phyloP scores from a whole-genome alignment of 1,140 invertebrate species.

The Thalassaphorura encarpata region DNA sequence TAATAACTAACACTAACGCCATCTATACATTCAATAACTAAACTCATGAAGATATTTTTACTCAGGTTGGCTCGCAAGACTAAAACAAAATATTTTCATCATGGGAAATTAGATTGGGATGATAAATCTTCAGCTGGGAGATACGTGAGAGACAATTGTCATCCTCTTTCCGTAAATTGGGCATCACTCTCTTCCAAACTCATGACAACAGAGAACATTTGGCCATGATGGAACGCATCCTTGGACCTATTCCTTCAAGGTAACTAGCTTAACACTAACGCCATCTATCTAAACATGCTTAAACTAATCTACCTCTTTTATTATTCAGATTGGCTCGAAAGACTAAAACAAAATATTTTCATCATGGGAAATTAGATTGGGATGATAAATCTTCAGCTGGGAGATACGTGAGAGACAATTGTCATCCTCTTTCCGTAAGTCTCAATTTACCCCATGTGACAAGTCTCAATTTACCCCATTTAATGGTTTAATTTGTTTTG shows the following conservation, averaged over 20 bases:
- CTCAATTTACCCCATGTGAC: not conserved
- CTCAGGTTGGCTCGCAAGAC: constrained; percentile 86
- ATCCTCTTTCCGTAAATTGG: constrained; percentile 82
- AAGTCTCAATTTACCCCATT: not conserved
- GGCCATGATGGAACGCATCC: constrained; percentile 99
- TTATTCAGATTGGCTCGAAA: constrained; percentile 75
- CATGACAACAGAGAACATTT: constrained; percentile 99
- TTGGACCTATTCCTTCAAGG: constrained; percentile 89
- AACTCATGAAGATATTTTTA: no score
- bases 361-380: constrained; percentile 88
- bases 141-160: constrained; percentile 97
- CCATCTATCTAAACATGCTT: no score
- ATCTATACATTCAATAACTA: no score
- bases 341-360: constrained; percentile 96
- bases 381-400: constrained; percentile 87
- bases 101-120: constrained; percentile 89
- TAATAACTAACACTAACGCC: no score
- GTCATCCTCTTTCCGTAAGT: constrained; percentile 63
- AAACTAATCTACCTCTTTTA: no score
- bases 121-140: constrained; percentile 87
- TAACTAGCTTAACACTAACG: constrained; percentile 33
- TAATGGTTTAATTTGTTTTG: not conserved
- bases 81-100: constrained; percentile 94
- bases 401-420: constrained; percentile 96
- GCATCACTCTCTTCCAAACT: constrained; percentile 98